These are phyloP conservation scores for Mormyrops boulengeri DNA, from an alignment of 2,797 vertebrate species.

Conservation along the genomic window DNA sequence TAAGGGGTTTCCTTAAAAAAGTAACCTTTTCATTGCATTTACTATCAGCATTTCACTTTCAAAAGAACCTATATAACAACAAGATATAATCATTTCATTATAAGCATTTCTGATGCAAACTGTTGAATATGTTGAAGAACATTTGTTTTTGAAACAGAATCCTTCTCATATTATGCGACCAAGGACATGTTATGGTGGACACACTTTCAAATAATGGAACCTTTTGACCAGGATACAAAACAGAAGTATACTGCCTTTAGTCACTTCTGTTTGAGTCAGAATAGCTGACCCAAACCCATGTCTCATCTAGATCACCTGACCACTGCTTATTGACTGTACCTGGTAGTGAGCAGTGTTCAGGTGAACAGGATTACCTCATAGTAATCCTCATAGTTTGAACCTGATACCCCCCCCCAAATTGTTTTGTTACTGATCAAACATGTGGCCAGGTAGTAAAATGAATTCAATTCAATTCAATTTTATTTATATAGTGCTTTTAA, in stretches of 20 bases:
- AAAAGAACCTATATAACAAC: background rate
- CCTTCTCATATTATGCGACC: background rate
- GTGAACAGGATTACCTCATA: background rate
- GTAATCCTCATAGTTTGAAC: background rate
- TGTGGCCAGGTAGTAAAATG: background rate
- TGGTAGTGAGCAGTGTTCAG: background rate
- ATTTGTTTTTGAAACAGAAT: background rate
- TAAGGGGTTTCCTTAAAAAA: constrained; percentile 42
- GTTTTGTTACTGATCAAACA: background rate
- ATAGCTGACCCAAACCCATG: background rate
- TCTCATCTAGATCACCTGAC: background rate
- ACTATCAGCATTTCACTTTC: background rate
- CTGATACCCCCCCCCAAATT: background rate
- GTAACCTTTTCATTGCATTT: constrained; percentile 37
- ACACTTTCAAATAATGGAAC: background rate
- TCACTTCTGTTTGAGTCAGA: background rate
- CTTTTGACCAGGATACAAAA: background rate
- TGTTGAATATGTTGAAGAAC: background rate
- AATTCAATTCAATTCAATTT: no score
- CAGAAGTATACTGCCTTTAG: background rate
- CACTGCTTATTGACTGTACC: background rate
- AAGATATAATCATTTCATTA: background rate
- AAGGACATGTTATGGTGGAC: background rate
- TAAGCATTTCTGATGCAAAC: background rate
- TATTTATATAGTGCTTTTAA: no score